Evolutionary conservation across 2,113 vertebrate species (phyloP), one percentile per base, ranked within the genome.

Genomic region (Ramphastos sulfuratus): DNA sequence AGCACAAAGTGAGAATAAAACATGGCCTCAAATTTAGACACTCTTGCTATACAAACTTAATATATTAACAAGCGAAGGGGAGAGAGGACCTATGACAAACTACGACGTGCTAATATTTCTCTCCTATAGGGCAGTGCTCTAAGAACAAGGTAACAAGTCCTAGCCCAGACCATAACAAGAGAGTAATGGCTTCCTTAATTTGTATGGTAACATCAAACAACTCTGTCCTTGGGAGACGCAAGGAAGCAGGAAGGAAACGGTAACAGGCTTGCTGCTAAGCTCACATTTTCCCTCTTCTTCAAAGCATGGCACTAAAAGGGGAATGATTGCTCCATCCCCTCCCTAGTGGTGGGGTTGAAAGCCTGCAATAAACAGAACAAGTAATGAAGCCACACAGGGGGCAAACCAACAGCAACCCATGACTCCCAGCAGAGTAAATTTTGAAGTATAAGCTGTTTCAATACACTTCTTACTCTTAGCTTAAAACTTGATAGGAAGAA

Each of bases 241-340:
- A 64, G 82, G 85, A 87, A 44, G 33, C 87, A 86, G 77, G 75
- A 82, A 70, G 59, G 67, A 76, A 75, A 92, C 37, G 73, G 60
- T 28, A 73, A 75, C 10, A 80, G 44, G 80, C 72, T 67, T 87
- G 84, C 96, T 95, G 89, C 93, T 70, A 85, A 96, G 94, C 70
- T 96, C 89, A 90, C 1, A 37, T 94, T 94, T 96, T 73, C 52
- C 80, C 39, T 85, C 90, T 88, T 93, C 93, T 92, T 92, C 89
- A 71, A 80, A 89, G 94, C 79, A 65, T 21, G 58, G 66, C 63
- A 76, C 6, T 33, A 7, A 54, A 69, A 8, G 46, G 46, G 30
- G 30, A 72, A 28, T 6, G 16, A 64, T 55, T 80, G 7, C 60
- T 73, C 24, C 2, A 7, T 46, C 9, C 42, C 12, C 9, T 42